phyloP scores from a whole-genome alignment of 1,140 invertebrate species.

The Thaumatotibia leucotreta region DNA sequence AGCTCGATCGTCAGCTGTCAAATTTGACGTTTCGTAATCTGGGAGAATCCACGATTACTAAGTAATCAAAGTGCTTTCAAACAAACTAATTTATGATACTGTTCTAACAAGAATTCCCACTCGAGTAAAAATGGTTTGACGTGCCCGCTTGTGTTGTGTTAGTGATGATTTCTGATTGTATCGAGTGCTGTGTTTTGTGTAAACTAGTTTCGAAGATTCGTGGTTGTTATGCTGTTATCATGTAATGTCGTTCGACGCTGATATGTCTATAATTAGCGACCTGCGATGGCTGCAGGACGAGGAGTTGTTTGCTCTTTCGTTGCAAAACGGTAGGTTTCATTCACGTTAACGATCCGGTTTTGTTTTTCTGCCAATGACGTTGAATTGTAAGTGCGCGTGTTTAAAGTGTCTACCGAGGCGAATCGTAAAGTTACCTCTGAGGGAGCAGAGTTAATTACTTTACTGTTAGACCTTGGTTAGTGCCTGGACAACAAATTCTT shows the following conservation, averaged over 20 bases:
- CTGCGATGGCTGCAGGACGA: constrained; percentile 70
- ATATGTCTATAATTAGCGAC: constrained; percentile 74
- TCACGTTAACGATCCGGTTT: constrained; percentile 15
- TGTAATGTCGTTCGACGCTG: constrained; percentile 69
- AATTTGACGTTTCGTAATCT: constrained; percentile 57
- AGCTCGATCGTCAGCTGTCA: constrained; percentile 63
- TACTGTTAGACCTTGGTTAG: constrained; percentile 12
- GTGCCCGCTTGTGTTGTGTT: constrained; percentile 41
- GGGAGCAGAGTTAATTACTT: constrained; percentile 7
- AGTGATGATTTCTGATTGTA: constrained; percentile 38
- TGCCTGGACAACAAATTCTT: constrained; percentile 1
- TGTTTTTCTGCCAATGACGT: constrained; percentile 12
- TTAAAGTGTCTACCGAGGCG: constrained; percentile 12
- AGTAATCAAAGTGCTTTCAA: constrained; percentile 1
- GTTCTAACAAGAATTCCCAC: constrained; percentile 40
- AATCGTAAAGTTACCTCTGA: constrained; percentile 13
- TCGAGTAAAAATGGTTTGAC: constrained; percentile 39
- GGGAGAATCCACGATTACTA: not conserved
- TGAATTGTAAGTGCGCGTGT: constrained; percentile 11
- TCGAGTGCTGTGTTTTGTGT: constrained; percentile 37
- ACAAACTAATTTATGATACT: constrained; percentile 17
- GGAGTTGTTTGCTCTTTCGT: constrained; percentile 64
- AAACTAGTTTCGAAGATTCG: constrained; percentile 5
- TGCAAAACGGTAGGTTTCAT: constrained; percentile 63
- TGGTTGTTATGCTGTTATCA: constrained; percentile 42